Conservation (phyloP, 1,140 invertebrate species). For the Halesus radiatus region DNA sequence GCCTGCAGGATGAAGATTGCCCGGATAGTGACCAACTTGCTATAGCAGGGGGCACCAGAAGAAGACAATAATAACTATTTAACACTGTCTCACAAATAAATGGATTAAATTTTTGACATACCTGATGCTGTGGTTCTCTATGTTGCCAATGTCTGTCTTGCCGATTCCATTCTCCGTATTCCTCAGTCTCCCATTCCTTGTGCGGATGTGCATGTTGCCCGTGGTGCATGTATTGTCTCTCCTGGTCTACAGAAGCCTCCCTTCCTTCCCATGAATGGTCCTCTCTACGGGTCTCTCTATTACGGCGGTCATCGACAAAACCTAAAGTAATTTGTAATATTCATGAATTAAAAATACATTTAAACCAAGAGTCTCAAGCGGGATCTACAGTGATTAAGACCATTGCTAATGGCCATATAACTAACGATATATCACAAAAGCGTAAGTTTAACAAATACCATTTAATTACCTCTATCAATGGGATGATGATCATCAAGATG, state of each 20-base stretch:
- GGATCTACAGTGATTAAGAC: too few relatives aligned
- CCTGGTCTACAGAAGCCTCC: slow-evolving; percentile 66
- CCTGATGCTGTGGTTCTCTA: slow-evolving; percentile 64
- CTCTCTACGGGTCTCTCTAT: slow-evolving; percentile 62
- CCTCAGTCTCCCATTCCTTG: slow-evolving; percentile 70
- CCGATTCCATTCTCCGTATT: slow-evolving; percentile 68
- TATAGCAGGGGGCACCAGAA: too few relatives aligned
- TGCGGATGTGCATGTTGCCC: slow-evolving; percentile 60
- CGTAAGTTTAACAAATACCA: neutral
- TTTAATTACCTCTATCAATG: slow-evolving; percentile 63
- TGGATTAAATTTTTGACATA: slow-evolving; percentile 45
- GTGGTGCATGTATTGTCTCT: slow-evolving; percentile 66
- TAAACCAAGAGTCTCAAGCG: too few relatives aligned
- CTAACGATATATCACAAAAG: too few relatives aligned
- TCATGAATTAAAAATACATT: too few relatives aligned
- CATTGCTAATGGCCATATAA: too few relatives aligned
- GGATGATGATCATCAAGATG: slow-evolving; percentile 65
- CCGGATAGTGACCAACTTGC: too few relatives aligned
- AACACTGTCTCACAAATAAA: too few relatives aligned
- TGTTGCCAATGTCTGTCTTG: slow-evolving; percentile 67
- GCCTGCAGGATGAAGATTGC: too few relatives aligned
- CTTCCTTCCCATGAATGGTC: slow-evolving; percentile 68
- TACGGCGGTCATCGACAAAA: slow-evolving; percentile 54
- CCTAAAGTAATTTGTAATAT: slow-evolving; percentile 31
- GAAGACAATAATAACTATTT: too few relatives aligned